These are phyloP conservation scores for Laupala kohalensis DNA, from an alignment of 1,140 invertebrate genomes.

Conservation along the genomic window DNA sequence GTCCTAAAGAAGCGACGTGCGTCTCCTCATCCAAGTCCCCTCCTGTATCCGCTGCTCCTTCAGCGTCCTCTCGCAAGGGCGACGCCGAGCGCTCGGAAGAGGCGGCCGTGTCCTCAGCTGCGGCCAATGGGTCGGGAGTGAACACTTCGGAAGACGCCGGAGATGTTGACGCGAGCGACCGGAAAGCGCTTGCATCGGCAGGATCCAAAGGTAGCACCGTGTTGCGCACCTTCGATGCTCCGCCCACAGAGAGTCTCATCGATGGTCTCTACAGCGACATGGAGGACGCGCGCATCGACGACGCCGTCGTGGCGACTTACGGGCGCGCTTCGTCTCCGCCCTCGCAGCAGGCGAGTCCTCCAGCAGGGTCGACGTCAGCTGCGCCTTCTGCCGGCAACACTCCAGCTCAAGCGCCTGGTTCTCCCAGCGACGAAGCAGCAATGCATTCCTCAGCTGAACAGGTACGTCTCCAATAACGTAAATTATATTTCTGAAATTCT, in stretches of 20 bases:
- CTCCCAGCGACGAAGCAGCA: no score
- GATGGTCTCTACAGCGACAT: conserved; percentile 11
- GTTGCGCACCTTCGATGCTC: conserved; percentile 6
- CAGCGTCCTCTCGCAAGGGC: no score
- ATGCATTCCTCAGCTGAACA: neutral
- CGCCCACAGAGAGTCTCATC: conserved; percentile 10
- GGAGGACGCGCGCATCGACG: conserved; percentile 13
- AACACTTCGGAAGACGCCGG: neutral
- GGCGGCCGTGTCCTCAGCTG: neutral
- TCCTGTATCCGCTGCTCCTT: no score
- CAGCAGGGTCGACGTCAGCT: no score
- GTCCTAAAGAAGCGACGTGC: neutral
- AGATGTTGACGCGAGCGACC: neutral
- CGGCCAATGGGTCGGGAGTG: neutral
- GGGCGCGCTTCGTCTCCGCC: neutral
- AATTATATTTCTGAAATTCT: no score
- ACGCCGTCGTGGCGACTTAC: conserved; percentile 5
- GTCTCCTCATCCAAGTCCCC: no score
- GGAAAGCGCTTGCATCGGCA: neutral
- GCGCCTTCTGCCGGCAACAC: neutral
- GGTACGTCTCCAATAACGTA: no score
- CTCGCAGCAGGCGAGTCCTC: neutral
- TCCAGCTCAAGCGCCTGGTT: neutral
- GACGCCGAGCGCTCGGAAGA: neutral
- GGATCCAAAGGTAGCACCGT: neutral